Evolutionary conservation across 2,797 vertebrate genomes (phyloP), one percentile per base, ranked within the genome.

Genomic region (Clamator glandarius): DNA sequence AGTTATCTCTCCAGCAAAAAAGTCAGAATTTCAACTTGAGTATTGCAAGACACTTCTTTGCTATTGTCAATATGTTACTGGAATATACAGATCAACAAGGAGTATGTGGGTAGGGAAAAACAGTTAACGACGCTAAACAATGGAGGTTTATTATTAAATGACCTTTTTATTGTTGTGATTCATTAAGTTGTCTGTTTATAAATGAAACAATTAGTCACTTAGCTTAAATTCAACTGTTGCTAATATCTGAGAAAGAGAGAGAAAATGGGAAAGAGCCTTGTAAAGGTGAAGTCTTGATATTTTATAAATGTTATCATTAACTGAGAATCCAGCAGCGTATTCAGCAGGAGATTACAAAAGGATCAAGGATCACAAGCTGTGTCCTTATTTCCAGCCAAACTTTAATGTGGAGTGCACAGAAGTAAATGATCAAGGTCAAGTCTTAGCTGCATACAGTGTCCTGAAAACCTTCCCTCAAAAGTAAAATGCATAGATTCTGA

Each of bases 371-470:
- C 15, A 6, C 50, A 84, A 77, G 28, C 51, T 42, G 13, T 31
- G n/a, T 73, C n/a, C 20, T 33, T 76, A 44, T 81, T 93, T 83
- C 39, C 77, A 72, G 58, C 25, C 25, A 16, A 57, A 77, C 35
- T 75, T 76, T 24, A 87, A 28, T 55, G 29, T 1, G 5, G 18
- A 33, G 16, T 42, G n/a, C 24, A 10, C 0, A 0, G 55, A 42
- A 24, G 31, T 33, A 19, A 89, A 52, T 62, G 31, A 44, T 61
- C 39, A 35, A 42, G 78, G 36, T 51, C 0, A 0, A 67, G n/a
- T 86, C 35, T 88, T 82, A 75, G 23, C 76, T 84, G 23, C 20
- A 12, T 9, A 23, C 21, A 39, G 1, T 19, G 20, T 78, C 35
- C 62, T 52, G 59, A 63, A 90, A 52, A 42, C 61, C 41, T 48